A percentile compares a stretch with the other conserved stretches of the same genome.
phyloP scores from a whole-genome alignment of 2,113 vertebrate genomes.

The Peromyscus leucopus region DNA sequence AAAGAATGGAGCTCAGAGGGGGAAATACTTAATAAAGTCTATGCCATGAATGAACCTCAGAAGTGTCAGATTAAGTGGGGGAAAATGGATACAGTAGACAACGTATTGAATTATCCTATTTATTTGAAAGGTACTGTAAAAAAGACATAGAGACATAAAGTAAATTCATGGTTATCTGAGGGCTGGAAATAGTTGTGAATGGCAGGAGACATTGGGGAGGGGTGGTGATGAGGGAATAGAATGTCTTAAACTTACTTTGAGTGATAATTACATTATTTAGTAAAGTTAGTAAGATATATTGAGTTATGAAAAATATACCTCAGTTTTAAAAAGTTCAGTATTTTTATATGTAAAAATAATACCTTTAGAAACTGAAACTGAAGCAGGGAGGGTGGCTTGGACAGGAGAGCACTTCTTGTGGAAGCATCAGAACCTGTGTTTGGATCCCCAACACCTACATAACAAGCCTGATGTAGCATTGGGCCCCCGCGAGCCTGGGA shows the following conservation, averaged over 20 bases:
- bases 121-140: neutral
- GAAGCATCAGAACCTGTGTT: neutral
- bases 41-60: neutral
- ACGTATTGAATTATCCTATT: neutral
- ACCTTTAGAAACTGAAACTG: neutral
- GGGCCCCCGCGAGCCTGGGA: neutral
- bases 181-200: neutral
- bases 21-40: neutral
- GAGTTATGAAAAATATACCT: neutral
- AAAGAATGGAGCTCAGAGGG: neutral
- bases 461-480: neutral
- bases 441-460: neutral
- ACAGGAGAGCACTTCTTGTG: too few relatives aligned
- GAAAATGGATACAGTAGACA: neutral
- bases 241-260: neutral
- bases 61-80: neutral
- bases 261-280: neutral
- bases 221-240: neutral
- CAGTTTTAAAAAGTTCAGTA: neutral
- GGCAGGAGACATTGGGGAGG: neutral
- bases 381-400: neutral
- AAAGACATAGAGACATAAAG: neutral
- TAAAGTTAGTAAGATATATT: conserved; percentile 17
- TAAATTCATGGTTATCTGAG: neutral
- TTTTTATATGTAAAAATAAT: neutral